Base-by-base conservation (phyloP, 2,797 vertebrate genomes). In the Pipistrellus kuhlii region DNA sequence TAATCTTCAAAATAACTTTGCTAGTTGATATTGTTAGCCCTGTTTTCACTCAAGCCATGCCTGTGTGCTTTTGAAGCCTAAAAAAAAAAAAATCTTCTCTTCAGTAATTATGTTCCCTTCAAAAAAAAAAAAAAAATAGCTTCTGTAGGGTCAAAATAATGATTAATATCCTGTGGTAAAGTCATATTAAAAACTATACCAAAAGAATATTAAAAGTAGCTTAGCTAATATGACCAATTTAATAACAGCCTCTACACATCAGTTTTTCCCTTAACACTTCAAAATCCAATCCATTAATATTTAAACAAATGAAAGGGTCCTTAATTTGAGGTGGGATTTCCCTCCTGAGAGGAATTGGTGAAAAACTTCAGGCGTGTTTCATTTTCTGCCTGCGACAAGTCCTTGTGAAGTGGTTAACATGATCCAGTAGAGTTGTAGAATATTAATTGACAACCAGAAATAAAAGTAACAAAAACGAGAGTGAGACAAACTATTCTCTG, bases 311-410 rank as follows among this genome's bases (percentile, higher is more conserved):
- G 30, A 88, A 76, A 76, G 30, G 5, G 9, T 88, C 55, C 88
- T 83, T 84, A 25, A 59, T 53, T 94, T 78, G 44, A 83, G 59
- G 64, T 8, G 41, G 23, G 15, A 57, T 91, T 76, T 88, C 44
- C 27, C 91, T 90, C 80, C 71, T 71, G 88, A 84, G 92, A 94
- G 12, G 46, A 92, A n/a, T 25, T 59, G 9, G 6, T 59, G 44
- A 95, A 83, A 93, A 38, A 55, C 9, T 38, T 72, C 35, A 80
- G 41, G 38, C 30, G 12, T 69, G 93, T 18, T 90, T 78, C 20
- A 30, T 89, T 94, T 95, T 94, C 75, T 71, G 48, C 55, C 68
- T 93, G 94, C 80, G 85, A 88, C 20, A 78, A 38, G 48, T 68
- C 66, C 81, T 41, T 32, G 8, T 89, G 91, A 91, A 87, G 87